These are phyloP conservation scores for Trichogramma dendrolimi DNA, from an alignment of 2,888 invertebrate genomes.

Conservation along the genomic window DNA sequence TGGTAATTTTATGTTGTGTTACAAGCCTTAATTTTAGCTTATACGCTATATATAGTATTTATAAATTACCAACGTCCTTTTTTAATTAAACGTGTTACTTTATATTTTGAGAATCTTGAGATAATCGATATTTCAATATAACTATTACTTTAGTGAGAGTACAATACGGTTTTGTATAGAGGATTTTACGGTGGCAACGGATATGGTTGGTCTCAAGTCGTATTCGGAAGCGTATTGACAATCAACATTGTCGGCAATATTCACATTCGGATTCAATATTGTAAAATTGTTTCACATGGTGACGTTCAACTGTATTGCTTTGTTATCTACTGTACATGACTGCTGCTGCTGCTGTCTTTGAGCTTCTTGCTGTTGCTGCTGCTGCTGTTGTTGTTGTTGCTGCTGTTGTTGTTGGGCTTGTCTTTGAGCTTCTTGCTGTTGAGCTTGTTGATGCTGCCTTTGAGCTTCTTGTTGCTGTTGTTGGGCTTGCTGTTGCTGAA, in stretches of 20 bases:
- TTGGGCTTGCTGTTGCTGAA: conserved; percentile 40
- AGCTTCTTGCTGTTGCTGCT: conserved; percentile 45
- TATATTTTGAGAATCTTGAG: conserved; percentile 48
- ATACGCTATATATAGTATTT: conserved; percentile 51
- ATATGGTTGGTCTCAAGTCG: conserved; percentile 46
- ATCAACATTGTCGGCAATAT: conserved; percentile 23
- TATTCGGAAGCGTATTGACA: conserved; percentile 34
- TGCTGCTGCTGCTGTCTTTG: conserved; percentile 46
- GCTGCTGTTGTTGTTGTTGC: conserved; percentile 48
- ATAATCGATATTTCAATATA: conserved; percentile 49
- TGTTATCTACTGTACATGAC: conserved; percentile 48
- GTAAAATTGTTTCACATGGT: conserved; percentile 50
- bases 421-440: conserved; percentile 46
- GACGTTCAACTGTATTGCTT: conserved; percentile 52
- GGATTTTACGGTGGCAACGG: conserved; percentile 46
- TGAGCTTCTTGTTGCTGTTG: conserved; percentile 40
- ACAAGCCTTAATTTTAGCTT: conserved; percentile 51
- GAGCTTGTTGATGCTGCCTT: conserved; percentile 38
- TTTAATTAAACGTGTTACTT: conserved; percentile 51
- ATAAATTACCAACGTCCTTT: conserved; percentile 30
- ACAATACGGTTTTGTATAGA: conserved; percentile 52
- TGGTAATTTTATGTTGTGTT: conserved; percentile 52
- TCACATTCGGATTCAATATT: conserved; percentile 19
- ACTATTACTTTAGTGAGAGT: conserved; percentile 51
- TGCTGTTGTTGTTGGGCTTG: conserved; percentile 46